Evolutionary conservation across 2,888 invertebrate species (phyloP), one percentile per base, ranked within the genome.

Genomic region (Trichogramma dendrolimi): DNA sequence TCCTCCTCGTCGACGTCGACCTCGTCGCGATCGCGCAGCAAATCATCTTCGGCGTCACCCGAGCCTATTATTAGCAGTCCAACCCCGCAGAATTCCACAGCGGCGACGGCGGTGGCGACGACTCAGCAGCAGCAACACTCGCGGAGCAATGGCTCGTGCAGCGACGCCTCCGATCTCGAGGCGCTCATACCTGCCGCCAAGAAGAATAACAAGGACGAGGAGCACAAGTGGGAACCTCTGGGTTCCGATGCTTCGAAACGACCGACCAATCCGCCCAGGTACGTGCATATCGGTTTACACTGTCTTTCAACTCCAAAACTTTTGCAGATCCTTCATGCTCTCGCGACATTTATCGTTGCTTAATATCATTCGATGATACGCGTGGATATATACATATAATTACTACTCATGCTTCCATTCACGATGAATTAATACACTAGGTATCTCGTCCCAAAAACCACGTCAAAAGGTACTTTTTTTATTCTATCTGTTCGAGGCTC

Each of bases 221-320:
- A 82, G 67, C 75, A 82, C 42, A 82, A 83, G 70, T 83, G 83
- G 83, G 82, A 83, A 69, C 83, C 83, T 4, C 75, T 83, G 58
- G 76, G 78, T 55, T 77, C 76, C 51, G 80, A 80, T 60, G 80
- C 80, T 71, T 79, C 79, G 61, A 71, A 66, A 57, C 74, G 79
- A 53, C 78, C 75, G 62, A 79, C 78, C 67, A 79, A 75, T 64
- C 74, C 80, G 65, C 77, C 81, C 68, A 78, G 79, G 78, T 75
- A 71, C 47, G 38, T 10, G 5, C 27, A 27, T 27, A 27, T 27
- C 27, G 27, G 2, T 27, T 27, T 5, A 38, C 55, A 42, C 40
- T 14, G 14, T 54, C 61, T 43, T 59, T 64, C 67, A 54, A 62
- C 67, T 49, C 60, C 27, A 8, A 8, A 8, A 54, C 27, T 27